Percentiles rank a stretch among this genome's conserved stretches.
Evolutionary conservation across 2,888 invertebrate genomes (phyloP).

Genomic region (Tholera decimalis): DNA sequence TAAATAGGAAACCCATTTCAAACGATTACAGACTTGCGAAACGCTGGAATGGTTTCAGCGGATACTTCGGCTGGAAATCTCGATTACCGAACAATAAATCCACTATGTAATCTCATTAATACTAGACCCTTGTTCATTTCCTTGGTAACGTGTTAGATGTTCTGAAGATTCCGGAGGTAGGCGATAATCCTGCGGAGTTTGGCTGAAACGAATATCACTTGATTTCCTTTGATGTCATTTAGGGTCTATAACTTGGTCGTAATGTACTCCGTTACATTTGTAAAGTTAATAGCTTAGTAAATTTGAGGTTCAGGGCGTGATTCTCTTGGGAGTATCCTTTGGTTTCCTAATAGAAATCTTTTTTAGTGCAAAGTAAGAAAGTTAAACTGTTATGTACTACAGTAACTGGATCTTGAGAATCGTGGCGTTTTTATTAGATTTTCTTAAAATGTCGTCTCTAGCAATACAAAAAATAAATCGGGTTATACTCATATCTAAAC

Average conservation of each 20-base stretch:
- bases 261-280: slow-evolving; percentile 25
- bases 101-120: slow-evolving; percentile 74
- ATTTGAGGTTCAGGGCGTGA: slow-evolving; percentile 11
- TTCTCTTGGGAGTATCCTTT: background rate
- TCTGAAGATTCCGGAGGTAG: slow-evolving; percentile 28
- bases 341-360: background rate
- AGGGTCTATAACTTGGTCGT: slow-evolving; percentile 15
- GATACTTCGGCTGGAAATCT: slow-evolving; percentile 69
- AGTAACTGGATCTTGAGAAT: background rate
- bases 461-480: background rate
- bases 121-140: slow-evolving; percentile 65
- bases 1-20: slow-evolving; percentile 64
- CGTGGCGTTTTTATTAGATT: background rate
- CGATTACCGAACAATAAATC: slow-evolving; percentile 75
- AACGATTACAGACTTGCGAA: slow-evolving; percentile 69
- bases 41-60: slow-evolving; percentile 55
- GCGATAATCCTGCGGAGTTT: slow-evolving; percentile 44
- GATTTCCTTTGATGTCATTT: slow-evolving; percentile 42
- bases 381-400: background rate
- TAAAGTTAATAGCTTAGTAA: slow-evolving; percentile 4
- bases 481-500: slow-evolving; percentile 3
- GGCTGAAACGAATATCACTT: slow-evolving; percentile 41
- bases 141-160: slow-evolving; percentile 50
- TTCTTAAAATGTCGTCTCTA: slow-evolving; percentile 1
- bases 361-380: background rate